Percentiles rank a stretch among this genome's conserved stretches.
phyloP scores from a whole-genome alignment of 2,113 vertebrate genomes.

The Dipodomys merriami region DNA sequence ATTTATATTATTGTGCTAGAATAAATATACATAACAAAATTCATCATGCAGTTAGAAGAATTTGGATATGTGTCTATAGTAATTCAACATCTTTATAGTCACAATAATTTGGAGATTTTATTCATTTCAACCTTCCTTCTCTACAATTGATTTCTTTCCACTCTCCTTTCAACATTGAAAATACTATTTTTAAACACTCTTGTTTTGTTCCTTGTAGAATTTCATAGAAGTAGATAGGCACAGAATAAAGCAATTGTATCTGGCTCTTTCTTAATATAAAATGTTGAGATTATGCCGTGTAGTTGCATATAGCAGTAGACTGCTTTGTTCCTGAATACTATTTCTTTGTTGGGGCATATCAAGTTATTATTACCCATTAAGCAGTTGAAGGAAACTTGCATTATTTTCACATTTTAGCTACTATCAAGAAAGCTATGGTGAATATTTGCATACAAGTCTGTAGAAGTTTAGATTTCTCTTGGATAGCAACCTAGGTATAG shows the following conservation, averaged over 20 bases:
- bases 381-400: background rate
- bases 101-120: background rate
- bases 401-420: background rate
- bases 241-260: background rate
- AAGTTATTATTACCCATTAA: background rate
- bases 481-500: background rate
- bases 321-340: background rate
- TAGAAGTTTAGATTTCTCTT: background rate
- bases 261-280: background rate
- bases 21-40: background rate
- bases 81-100: too few species aligned
- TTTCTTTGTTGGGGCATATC: background rate
- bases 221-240: background rate
- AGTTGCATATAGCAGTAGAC: background rate
- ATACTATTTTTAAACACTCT: background rate
- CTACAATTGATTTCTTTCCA: background rate
- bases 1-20: background rate
- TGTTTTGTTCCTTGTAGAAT: background rate
- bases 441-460: background rate
- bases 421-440: background rate
- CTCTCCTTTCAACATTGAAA: background rate
- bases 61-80: background rate
- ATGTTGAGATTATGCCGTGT: background rate
- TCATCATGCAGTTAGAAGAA: background rate
- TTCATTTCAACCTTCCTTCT: background rate